A percentile compares a stretch with the other conserved stretches of the same genome.
Conservation (phyloP, 2,888 invertebrate species). For the Allacma fusca region DNA sequence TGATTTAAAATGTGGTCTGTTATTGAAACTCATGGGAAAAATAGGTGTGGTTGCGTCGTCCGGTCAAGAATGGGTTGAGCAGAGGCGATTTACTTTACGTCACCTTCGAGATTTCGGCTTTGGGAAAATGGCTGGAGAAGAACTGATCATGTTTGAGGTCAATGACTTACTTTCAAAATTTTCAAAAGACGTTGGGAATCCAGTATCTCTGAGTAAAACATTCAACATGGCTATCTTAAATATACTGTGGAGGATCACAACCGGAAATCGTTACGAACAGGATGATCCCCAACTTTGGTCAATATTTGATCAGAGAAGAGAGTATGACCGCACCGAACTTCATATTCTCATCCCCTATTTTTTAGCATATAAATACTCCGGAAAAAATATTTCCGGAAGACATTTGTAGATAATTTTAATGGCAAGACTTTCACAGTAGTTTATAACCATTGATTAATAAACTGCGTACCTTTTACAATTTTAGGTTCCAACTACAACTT, state of each 20-base stretch:
- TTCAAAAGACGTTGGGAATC: background rate
- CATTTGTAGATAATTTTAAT: no score
- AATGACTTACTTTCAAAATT: background rate
- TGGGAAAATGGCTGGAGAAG: slow-evolving; percentile 23
- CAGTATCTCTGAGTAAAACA: background rate
- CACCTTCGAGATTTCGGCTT: slow-evolving; percentile 32
- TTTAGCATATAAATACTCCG: no score
- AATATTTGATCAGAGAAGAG: slow-evolving; percentile 2
- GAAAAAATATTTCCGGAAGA: no score
- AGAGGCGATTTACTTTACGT: slow-evolving; percentile 28
- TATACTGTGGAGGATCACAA: slow-evolving; percentile 31
- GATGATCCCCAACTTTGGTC: background rate
- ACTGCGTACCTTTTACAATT: no score
- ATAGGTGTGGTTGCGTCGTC: slow-evolving; percentile 22
- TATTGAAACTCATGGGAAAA: no score
- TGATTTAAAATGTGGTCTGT: no score
- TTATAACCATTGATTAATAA: no score
- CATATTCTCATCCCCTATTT: no score
- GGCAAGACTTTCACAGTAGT: no score
- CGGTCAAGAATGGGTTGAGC: slow-evolving; percentile 22
- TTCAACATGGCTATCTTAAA: slow-evolving; percentile 23
- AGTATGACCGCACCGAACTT: no score
- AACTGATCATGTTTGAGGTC: background rate
- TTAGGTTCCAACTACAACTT: background rate
- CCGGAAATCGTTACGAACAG: slow-evolving; percentile 17